phyloP scores from a whole-genome alignment of 2,113 vertebrate genomes.

The Marcusenius ussheri region DNA sequence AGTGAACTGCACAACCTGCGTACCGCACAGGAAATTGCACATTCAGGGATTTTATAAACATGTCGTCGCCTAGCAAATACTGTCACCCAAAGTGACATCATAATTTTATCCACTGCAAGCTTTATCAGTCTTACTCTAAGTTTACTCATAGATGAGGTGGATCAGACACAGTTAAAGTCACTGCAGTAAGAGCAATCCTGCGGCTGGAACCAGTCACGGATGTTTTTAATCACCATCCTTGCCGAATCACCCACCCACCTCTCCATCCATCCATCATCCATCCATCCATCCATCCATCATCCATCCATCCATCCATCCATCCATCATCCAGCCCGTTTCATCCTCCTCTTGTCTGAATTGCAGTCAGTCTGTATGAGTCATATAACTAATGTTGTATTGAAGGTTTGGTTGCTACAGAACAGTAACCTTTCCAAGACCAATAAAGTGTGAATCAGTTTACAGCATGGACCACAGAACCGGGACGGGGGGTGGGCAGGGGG shows the following conservation, averaged over 20 bases:
- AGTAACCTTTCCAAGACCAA: neutral
- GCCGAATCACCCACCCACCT: neutral
- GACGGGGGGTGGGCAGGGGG: rapidly evolving
- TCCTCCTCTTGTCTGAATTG: neutral
- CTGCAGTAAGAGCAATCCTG: neutral
- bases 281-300: neutral
- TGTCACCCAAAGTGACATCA: neutral
- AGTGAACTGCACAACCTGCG: neutral
- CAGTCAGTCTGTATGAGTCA: neutral
- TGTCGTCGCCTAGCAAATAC: neutral
- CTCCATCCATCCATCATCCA: neutral
- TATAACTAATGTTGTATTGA: neutral
- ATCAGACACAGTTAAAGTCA: neutral
- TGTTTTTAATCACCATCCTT: neutral
- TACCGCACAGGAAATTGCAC: neutral
- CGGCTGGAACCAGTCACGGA: neutral
- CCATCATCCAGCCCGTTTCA: neutral
- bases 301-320: neutral
- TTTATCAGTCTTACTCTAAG: neutral
- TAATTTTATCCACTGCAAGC: neutral
- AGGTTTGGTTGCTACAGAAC: neutral
- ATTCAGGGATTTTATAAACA: neutral
- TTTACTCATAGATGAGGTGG: neutral
- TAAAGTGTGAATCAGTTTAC: neutral
- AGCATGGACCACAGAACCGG: neutral